These are phyloP conservation scores for Danio tinwini DNA, from an alignment of 2,797 vertebrate species.

Conservation along the genomic window DNA sequence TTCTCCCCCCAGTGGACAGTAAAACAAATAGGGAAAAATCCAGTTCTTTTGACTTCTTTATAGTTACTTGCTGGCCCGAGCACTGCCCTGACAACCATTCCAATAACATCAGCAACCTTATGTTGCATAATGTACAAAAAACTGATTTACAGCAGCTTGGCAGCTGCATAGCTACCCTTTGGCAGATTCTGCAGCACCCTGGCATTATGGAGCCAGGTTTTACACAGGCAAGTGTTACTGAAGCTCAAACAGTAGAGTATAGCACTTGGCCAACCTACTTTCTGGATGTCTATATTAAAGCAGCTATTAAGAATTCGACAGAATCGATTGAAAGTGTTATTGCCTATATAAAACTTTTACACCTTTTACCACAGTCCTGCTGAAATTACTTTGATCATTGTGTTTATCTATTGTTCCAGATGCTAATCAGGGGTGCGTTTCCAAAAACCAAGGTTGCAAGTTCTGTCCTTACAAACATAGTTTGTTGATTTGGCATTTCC, in stretches of 20 bases:
- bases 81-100: background rate
- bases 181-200: background rate
- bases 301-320: background rate
- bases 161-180: background rate
- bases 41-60: background rate
- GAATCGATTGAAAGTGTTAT: background rate
- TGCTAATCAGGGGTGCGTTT: background rate
- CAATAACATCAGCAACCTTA: background rate
- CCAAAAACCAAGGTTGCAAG: no score
- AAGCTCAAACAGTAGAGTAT: background rate
- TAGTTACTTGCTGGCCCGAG: background rate
- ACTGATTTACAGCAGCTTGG: background rate
- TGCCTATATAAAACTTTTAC: background rate
- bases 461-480: no score
- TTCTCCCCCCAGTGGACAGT: background rate
- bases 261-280: background rate
- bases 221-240: background rate
- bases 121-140: background rate
- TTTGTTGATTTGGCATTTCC: no score
- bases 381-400: no score
- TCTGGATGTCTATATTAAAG: background rate
- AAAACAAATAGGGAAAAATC: background rate
- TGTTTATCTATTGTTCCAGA: no score
- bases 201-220: background rate
- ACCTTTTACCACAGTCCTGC: background rate